These are phyloP conservation scores for pig (Sus scrofa) DNA, from an alignment of 2,113 vertebrate genomes.

Conservation along the genomic window T2T-Sscrofa CM000822.6:28435001-28435500, in stretches of 20 bases:
- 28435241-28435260: slow-evolving; percentile 86
- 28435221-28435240: slow-evolving; percentile 84
- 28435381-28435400: slow-evolving; percentile 58
- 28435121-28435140: slow-evolving; percentile 82
- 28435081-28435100: slow-evolving; percentile 78
- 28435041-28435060: slow-evolving; percentile 74
- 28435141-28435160: slow-evolving; percentile 83
- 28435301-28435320: slow-evolving; percentile 81
- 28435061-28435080: slow-evolving; percentile 77
- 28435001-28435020: slow-evolving; percentile 48
- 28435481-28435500: slow-evolving; percentile 74
- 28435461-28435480: slow-evolving; percentile 82
- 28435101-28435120: slow-evolving; percentile 56
- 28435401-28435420: slow-evolving; percentile 69
- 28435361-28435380: slow-evolving; percentile 81
- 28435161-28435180: slow-evolving; percentile 82
- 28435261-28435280: slow-evolving; percentile 78
- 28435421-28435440: slow-evolving; percentile 74
- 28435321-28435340: slow-evolving; percentile 86
- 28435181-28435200: slow-evolving; percentile 85
- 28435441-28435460: slow-evolving; percentile 86
- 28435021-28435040: slow-evolving; percentile 70
- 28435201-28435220: slow-evolving; percentile 85
- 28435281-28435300: slow-evolving; percentile 84
- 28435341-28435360: slow-evolving; percentile 83